phyloP scores from a whole-genome alignment of 2,797 vertebrate species.

The Ctenopoma kingsleyae region DNA sequence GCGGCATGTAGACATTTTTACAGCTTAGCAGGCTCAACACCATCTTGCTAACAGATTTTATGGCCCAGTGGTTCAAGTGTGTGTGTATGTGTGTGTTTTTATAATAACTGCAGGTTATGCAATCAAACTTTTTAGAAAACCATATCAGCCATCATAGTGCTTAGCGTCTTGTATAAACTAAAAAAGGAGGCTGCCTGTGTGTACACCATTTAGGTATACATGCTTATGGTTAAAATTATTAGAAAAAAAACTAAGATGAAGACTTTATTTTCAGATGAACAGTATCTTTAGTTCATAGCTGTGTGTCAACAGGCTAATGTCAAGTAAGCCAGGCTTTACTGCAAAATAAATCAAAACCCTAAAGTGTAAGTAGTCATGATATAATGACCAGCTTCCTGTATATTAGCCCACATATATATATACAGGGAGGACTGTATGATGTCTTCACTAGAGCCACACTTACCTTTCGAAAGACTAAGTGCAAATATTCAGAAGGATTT shows the following conservation, averaged over 20 bases:
- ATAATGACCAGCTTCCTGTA: constrained; percentile 33
- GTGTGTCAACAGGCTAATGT: constrained; percentile 8
- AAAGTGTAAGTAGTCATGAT: constrained; percentile 17
- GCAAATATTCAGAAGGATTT: constrained; percentile 35
- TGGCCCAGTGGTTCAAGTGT: constrained; percentile 41
- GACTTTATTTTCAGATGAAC: neutral
- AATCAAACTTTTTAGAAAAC: constrained; percentile 52
- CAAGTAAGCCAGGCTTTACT: constrained; percentile 20
- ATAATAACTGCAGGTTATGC: constrained; percentile 70
- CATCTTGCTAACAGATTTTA: constrained; percentile 70
- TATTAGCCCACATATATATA: constrained; percentile 19
- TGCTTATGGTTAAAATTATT: neutral
- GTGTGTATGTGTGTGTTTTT: constrained; percentile 55
- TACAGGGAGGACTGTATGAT: constrained; percentile 23
- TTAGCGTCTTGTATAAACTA: constrained; percentile 32
- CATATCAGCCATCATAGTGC: constrained; percentile 25
- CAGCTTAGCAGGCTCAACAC: constrained; percentile 64
- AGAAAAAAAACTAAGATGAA: too few relatives aligned
- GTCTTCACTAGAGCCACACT: constrained; percentile 22
- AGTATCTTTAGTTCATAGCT: neutral
- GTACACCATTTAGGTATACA: neutral
- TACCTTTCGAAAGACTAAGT: constrained; percentile 17
- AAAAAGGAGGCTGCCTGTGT: constrained; percentile 5
- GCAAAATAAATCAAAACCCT: constrained; percentile 36
- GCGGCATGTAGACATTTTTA: constrained; percentile 69